A percentile compares a stretch with the other conserved stretches of the same genome.
Evolutionary conservation across 2,797 vertebrate genomes (phyloP).

Genomic region (Tenualosa thibaudeaui): DNA sequence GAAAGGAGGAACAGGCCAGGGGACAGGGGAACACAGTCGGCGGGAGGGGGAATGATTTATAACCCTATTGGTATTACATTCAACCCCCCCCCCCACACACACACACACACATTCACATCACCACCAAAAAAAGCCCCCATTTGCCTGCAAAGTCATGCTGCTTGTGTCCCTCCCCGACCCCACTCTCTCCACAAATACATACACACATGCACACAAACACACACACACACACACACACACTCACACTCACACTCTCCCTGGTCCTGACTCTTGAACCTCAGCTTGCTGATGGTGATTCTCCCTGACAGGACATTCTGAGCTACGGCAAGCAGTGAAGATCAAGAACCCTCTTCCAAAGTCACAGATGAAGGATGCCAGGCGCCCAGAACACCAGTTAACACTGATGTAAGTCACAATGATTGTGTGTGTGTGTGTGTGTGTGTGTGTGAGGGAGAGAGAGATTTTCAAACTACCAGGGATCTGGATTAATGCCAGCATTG

Average conservation of each 20-base stretch:
- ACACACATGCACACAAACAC: not conserved
- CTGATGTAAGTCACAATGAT: conserved; percentile 43
- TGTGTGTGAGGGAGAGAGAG: conserved; percentile 19
- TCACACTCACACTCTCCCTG: conserved; percentile 58
- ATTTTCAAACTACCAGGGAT: conserved; percentile 1
- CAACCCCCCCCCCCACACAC: conserved; percentile 14
- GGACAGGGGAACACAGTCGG: conserved; percentile 20
- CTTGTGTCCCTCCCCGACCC: not conserved
- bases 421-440: not conserved
- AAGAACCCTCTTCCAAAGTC: conserved; percentile 41
- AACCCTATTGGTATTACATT: conserved; percentile 68
- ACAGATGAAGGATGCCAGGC: conserved; percentile 48
- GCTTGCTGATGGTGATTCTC: conserved; percentile 59
- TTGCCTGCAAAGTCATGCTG: not conserved
- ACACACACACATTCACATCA: not conserved
- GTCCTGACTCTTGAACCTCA: conserved; percentile 54
- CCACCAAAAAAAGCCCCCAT: conserved; percentile 15
- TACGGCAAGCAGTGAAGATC: conserved; percentile 51
- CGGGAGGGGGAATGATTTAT: conserved; percentile 64
- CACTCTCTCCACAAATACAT: not conserved
- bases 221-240: conserved; percentile 29
- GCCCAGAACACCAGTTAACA: conserved; percentile 45
- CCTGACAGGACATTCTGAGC: conserved; percentile 48
- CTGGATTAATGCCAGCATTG: not conserved
- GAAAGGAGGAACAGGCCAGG: conserved; percentile 40